Base-by-base conservation (phyloP, 2,797 vertebrate genomes). In the Notamacropus eugenii region DNA sequence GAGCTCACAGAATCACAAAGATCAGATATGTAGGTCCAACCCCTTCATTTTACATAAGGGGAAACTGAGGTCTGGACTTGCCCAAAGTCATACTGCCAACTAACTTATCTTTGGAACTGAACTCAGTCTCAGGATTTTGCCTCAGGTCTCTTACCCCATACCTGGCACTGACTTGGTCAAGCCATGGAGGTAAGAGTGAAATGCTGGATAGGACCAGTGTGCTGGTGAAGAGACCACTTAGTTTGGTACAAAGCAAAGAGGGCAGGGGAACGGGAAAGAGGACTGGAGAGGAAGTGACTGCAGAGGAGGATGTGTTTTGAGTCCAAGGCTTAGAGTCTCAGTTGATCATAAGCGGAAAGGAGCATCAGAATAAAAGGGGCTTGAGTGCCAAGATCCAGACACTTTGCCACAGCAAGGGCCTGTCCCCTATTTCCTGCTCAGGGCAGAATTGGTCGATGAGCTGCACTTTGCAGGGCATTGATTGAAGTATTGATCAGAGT, bases 1-100 rank as follows among this genome's bases (percentile, higher is more conserved):
- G 74, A 82, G 74, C 40, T 82, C 74, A 82, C 40, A 40, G 74
- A 46, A 40, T 27, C 74, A 46, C 40, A 46, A 27, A 87, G 74
- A 87, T 52, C 55, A 34, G 90, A 10, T 4, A 1, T 1, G 13
- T 46, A 19, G 54, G 55, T 46, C 57, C 62, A 40, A 74, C 34
- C 34, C 62, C 34, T 40, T 74, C 34, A 40, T 74, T 74, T 74
- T 74, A 74, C 62, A 74, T 34, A 50, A 87, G 40, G 74, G 74
- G 74, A 87, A 87, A 87, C 40, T 87, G 74, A 87, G 74, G 74
- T 87, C 40, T 50, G 40, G 40, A 11, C 74, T 46, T 46, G 74
- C 74, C 74, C 74, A 46, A 19, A 11, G 34, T 13, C 2, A 0
- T 0, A 12, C 9, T 0, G 0, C 19, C 11, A 11, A 57, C 55